A percentile compares a stretch with the other conserved stretches of the same genome.
Conservation (phyloP, 2,113 vertebrate species). For the Apteryx owenii region DNA sequence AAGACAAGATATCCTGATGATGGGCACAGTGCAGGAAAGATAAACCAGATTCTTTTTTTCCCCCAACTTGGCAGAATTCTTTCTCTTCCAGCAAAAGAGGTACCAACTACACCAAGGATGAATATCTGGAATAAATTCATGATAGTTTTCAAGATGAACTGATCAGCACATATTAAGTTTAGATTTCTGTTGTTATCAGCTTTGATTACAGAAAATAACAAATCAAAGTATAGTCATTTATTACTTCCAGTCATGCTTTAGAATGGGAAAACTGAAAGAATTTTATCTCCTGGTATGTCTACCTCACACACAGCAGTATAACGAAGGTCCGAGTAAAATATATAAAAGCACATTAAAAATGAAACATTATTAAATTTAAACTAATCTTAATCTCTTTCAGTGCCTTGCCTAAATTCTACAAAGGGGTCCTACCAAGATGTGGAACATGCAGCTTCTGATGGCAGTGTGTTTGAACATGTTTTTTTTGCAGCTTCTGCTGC, state of each 20-base stretch:
- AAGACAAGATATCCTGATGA: neutral
- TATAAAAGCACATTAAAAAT: neutral
- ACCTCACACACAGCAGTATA: neutral
- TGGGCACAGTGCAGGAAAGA: neutral
- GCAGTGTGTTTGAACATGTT: neutral
- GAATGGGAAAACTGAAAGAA: neutral
- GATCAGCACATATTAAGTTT: neutral
- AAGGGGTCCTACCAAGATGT: neutral
- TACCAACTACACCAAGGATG: neutral
- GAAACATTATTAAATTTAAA: neutral
- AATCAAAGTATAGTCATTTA: neutral
- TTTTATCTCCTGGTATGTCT: neutral
- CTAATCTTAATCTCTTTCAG: neutral
- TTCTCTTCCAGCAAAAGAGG: neutral
- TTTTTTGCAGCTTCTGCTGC: neutral
- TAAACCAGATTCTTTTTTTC: neutral
- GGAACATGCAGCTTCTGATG: neutral
- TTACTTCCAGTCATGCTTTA: neutral
- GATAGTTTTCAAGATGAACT: neutral
- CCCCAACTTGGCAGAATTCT: neutral
- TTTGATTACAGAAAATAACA: neutral
- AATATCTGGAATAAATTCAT: neutral
- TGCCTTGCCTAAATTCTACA: neutral
- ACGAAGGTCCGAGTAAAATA: neutral
- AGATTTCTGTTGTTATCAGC: neutral